phyloP scores from a whole-genome alignment of 2,888 invertebrate genomes.

The Nymphalis urticae region DNA sequence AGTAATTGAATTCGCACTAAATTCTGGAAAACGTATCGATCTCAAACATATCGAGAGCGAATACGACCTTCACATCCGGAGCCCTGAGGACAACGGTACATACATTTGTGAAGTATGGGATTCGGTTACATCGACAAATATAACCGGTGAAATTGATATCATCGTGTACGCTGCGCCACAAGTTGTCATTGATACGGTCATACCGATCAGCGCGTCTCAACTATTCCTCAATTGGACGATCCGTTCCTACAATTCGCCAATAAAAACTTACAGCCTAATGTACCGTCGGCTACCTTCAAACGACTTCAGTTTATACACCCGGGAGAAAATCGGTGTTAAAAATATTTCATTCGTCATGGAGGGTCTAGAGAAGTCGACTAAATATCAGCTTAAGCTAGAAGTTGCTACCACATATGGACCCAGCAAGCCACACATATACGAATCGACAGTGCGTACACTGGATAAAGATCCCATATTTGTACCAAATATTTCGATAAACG shows the following conservation, averaged over 20 bases:
- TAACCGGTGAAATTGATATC: slow-evolving; percentile 72
- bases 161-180: slow-evolving; percentile 86
- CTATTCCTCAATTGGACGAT: slow-evolving; percentile 93
- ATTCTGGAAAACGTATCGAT: slow-evolving; percentile 35
- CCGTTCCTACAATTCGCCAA: slow-evolving; percentile 87
- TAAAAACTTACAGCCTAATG: slow-evolving; percentile 82
- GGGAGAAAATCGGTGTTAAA: slow-evolving; percentile 82
- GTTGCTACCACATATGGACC: slow-evolving; percentile 85
- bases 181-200: slow-evolving; percentile 86
- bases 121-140: slow-evolving; percentile 58
- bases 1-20: slow-evolving; percentile 41
- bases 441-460: slow-evolving; percentile 81
- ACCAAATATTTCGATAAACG: slow-evolving; percentile 90
- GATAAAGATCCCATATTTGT: slow-evolving; percentile 88
- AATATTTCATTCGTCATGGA: slow-evolving; percentile 86
- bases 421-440: slow-evolving; percentile 77
- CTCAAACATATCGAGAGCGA: slow-evolving; percentile 82
- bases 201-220: slow-evolving; percentile 87
- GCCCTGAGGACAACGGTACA: slow-evolving; percentile 86
- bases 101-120: slow-evolving; percentile 66
- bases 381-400: slow-evolving; percentile 84
- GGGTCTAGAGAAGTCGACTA: slow-evolving; percentile 83
- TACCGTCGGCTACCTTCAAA: slow-evolving; percentile 63
- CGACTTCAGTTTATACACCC: slow-evolving; percentile 70
- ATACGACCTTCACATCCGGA: slow-evolving; percentile 68